These are phyloP conservation scores for Spodoptera picta DNA, from an alignment of 2,888 invertebrate genomes.

Conservation along the genomic window DNA sequence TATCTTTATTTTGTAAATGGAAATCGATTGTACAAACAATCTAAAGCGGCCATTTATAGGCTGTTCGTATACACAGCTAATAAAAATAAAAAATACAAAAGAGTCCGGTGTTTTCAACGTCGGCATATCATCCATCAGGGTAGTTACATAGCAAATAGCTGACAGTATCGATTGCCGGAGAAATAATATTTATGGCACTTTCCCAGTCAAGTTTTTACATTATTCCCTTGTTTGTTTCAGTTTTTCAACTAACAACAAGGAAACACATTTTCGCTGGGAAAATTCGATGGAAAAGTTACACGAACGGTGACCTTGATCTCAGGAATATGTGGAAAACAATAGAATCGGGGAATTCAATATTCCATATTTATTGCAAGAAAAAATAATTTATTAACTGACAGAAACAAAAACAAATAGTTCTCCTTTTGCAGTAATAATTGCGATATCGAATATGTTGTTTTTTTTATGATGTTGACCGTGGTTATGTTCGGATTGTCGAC, in stretches of 20 bases:
- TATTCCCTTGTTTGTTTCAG: slow-evolving; percentile 72
- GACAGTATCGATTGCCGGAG: slow-evolving; percentile 78
- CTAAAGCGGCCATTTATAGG: not conserved
- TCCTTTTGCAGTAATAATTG: too few relatives aligned
- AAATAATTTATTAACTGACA: not conserved
- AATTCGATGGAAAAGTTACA: slow-evolving; percentile 38
- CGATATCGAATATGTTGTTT: too few relatives aligned
- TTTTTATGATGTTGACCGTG: too few relatives aligned
- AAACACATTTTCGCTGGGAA: slow-evolving; percentile 64
- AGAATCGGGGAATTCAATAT: not conserved
- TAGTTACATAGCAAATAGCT: slow-evolving; percentile 76
- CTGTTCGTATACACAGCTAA: slow-evolving; percentile 18
- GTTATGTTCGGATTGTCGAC: too few relatives aligned
- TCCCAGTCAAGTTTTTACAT: slow-evolving; percentile 68
- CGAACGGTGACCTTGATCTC: slow-evolving; percentile 28
- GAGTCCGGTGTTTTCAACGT: slow-evolving; percentile 67
- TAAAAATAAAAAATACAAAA: slow-evolving; percentile 64
- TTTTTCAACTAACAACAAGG: slow-evolving; percentile 66
- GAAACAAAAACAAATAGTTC: slow-evolving; percentile 1
- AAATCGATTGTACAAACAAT: slow-evolving; percentile 8
- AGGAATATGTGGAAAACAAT: slow-evolving; percentile 18
- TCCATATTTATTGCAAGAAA: slow-evolving; percentile 4
- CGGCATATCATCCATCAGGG: slow-evolving; percentile 73
- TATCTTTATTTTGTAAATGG: slow-evolving; percentile 12
- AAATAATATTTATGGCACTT: slow-evolving; percentile 76